Base-by-base conservation (phyloP, 2,113 vertebrate species). In the Tyrannus savana region DNA sequence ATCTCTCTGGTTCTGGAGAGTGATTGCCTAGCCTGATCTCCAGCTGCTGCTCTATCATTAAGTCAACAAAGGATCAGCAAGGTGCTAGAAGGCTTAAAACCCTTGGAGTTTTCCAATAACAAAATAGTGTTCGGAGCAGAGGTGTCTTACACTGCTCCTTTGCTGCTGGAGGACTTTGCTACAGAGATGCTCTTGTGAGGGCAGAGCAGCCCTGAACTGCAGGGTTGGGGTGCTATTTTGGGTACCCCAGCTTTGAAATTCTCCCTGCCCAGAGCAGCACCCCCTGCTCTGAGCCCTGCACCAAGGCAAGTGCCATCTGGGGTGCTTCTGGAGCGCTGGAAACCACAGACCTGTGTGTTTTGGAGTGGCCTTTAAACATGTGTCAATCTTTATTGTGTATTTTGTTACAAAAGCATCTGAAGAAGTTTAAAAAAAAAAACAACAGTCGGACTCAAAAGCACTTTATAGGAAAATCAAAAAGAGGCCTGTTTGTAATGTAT, bases 401-500 rank as follows among this genome's bases (percentile, higher is more conserved):
- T 97, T 91, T 93, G 68, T 92, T 91, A 37, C 84, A 75, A 90
- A 87, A 86, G 27, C 76, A 64, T 82, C 92, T 93, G 68, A 96
- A 94, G 73, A 92, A 33, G n/a, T 72, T 53, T 52, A 84, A 3
- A 49, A 30, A 49, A 30, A 22, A 37, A 5, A 16, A 25, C 19
- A 75, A 95, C 37, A 37, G 37, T 91, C 71, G 88, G 89, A 90
- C 71, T 97, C 71, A 67, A 95, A 97, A 97, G 95, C 96, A 94
- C 98, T 97, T 98, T 98, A 98, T 97, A 91, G 44, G 19, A 30
- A 77, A 97, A 92, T 77, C 74, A 76, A 74, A 68, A 58, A 71
- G 74, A 95, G 56, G 39, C 80, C 71, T 63, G 24, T 95, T 87
- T 89, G 42, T 96, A 60, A 87, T 76, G 78, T 82, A 68, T 86